Base-by-base conservation (phyloP, 2,113 vertebrate genomes). In the Echinops telfairi region DNA sequence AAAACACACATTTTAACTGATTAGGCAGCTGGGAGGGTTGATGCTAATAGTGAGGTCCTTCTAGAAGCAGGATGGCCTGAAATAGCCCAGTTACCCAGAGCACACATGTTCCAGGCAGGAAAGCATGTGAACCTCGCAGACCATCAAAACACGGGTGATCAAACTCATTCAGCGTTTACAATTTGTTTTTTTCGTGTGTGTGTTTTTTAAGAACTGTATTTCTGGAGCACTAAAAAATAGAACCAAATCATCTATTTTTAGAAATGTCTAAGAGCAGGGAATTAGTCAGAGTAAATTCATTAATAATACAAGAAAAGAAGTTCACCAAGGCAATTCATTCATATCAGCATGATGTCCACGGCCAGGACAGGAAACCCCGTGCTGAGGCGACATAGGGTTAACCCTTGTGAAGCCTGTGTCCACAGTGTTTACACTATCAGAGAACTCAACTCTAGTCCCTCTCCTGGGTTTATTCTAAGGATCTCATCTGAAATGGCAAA, bases 101-200 rank as follows among this genome's bases (percentile, higher is more conserved):
- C 85, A 89, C 29, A 71, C 22, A 57, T 97, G 97, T 97, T 97
- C 91, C 87, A 88, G 36, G 62, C 95, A 60, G 64, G 94, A 88
- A 91, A 89, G 27, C 25, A 94, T 17, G 43, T 73, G 94, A 93
- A 38, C 25, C 40, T 96, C 92, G 66, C 0, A 81, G 90, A 68
- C 64, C 89, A n/a, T 84, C 87, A 93, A 95, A 96, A 95, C 96
- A 86, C 77, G 79, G 88, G 68, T 71, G 89, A 83, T 93, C 79
- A 71, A 83, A 96, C 70, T 96, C 79, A 62, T 96, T 96, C 3
- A 88, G 94, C 94, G 57, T 9, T 7, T 14, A 53, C 47, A 14
- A 53, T 53, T 53, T 47, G 43, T 40, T 40, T 3, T 40, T 40
- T 40, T 40, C 7, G 10, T 92, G 53, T 22, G 75, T 29, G 5